Evolutionary conservation across 2,888 invertebrate genomes (phyloP), one percentile per base, ranked within the genome.

Genomic region (Orthonychiurus folsomi): DNA sequence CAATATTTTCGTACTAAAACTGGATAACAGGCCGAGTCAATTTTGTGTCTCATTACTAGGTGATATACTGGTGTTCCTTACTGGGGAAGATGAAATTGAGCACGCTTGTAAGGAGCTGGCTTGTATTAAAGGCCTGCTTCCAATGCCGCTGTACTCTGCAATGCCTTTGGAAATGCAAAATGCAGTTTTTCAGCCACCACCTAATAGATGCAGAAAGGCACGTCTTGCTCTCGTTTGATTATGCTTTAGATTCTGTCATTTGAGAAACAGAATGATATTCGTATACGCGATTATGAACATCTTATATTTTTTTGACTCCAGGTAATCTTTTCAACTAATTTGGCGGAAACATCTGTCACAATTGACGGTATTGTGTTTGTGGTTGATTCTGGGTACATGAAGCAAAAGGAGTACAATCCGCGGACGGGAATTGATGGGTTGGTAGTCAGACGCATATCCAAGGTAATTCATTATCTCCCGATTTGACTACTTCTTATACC

Each of bases 151-250:
- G 0, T 99, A 99, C 76, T 94, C 95, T 0, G 95, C 97, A 0
- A 76, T 99, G 69, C 97, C 99, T 0, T 93, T 93, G 12, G 99
- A 99, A 79, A 96, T 97, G 94, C 99, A 99, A 78, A 95, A 96
- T 0, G 82, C 96, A 71, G 99, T 99, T 74, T 99, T 99, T 77
- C 97, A 99, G 72, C 95, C 97, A 0, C 94, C 99, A 0, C 97
- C 97, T 0, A 91, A 94, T 0, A 97, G 97, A 0, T 93, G 93
- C n/a, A 83, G 93, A 59, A 99, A 99, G 80, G 83, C 82, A 73
- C 54, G 63, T 50, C 26, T 26, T 20, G 18, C 3, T n/a, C 21
- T 60, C 12, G 12, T 37, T 57, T 37, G n/a, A 20, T 21, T 24
- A 23, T 23, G 2, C 18, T 21, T 55, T 55, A 55, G 25, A n/a